These are phyloP conservation scores for Sphecodes monilicornis DNA, from an alignment of 2,888 invertebrate species.

Conservation along the genomic window DNA sequence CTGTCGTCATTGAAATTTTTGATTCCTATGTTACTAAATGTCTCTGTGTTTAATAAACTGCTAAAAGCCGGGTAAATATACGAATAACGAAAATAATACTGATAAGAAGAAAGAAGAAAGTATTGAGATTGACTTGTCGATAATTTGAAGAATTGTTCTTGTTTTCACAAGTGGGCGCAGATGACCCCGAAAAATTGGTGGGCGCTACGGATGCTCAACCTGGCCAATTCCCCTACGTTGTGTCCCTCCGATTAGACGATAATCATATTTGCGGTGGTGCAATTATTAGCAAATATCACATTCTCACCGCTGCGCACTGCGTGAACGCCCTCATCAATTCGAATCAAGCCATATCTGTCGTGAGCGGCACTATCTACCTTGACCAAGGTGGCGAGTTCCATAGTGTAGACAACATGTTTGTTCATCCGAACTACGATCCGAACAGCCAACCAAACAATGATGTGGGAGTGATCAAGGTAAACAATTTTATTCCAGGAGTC, in stretches of 20 bases:
- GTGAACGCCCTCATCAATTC: background rate
- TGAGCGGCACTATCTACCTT: conserved; percentile 42
- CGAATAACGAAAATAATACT: no score
- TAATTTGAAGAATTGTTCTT: background rate
- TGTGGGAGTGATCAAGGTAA: conserved; percentile 29
- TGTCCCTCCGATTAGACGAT: conserved; percentile 31
- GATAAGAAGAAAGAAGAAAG: no score
- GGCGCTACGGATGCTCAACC: conserved; percentile 25
- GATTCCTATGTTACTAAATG: no score
- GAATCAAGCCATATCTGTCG: conserved; percentile 10
- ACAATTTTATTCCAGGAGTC: background rate
- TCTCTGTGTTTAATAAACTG: no score
- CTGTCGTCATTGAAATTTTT: no score
- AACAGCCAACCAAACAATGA: conserved; percentile 6
- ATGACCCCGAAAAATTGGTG: conserved; percentile 27
- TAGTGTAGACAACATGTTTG: background rate
- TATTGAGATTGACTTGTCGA: no score
- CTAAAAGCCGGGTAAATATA: no score
- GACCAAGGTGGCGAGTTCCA: conserved; percentile 27
- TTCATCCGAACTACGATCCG: background rate
- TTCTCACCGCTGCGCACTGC: conserved; percentile 66
- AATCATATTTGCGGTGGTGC: conserved; percentile 59
- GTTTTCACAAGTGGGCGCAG: background rate
- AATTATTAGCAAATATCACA: conserved; percentile 41
- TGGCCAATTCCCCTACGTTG: conserved; percentile 57